These are phyloP conservation scores for Calvadosia cruxmelitensis DNA, from an alignment of 30 jellyfish, hydroid and myxozoan species.

Conservation along the genomic window DNA sequence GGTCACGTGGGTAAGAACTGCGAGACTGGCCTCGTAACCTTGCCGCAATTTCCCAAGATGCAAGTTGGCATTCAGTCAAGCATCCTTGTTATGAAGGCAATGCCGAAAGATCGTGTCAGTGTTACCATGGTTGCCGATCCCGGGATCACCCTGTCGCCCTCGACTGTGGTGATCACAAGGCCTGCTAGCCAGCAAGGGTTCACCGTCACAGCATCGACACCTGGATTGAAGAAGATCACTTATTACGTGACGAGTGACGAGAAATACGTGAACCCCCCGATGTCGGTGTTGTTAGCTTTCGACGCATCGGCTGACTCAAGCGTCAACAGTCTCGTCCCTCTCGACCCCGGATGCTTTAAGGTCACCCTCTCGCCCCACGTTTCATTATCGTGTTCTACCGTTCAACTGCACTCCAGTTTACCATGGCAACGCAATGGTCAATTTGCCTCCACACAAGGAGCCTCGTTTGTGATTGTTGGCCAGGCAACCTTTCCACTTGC, in stretches of 20 bases:
- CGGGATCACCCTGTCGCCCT: slow-evolving; percentile 14
- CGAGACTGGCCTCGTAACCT: slow-evolving; percentile 25
- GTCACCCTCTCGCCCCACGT: slow-evolving; percentile 1
- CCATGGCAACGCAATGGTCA: slow-evolving; percentile 38
- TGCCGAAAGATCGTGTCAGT: slow-evolving; percentile 21
- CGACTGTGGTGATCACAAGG: not conserved
- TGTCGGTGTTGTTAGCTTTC: not conserved
- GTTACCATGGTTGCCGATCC: slow-evolving; percentile 30
- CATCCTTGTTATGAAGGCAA: slow-evolving; percentile 10
- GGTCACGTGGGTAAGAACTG: slow-evolving; percentile 58
- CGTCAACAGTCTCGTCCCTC: slow-evolving; percentile 10
- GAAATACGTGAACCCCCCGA: not conserved
- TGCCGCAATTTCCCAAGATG: slow-evolving; percentile 45
- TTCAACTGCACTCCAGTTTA: slow-evolving; percentile 22
- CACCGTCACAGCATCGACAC: not conserved
- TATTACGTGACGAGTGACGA: not conserved
- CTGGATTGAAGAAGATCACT: not conserved
- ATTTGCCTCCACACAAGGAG: slow-evolving; percentile 35
- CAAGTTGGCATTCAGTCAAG: slow-evolving; percentile 9
- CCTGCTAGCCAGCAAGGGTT: not conserved
- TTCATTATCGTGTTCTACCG: slow-evolving; percentile 5
- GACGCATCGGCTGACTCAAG: slow-evolving; percentile 3
- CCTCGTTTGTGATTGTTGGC: slow-evolving; percentile 17
- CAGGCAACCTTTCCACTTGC: slow-evolving; percentile 31
- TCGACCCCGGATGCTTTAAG: slow-evolving; percentile 30